Evolutionary conservation across 2,888 invertebrate genomes (phyloP), one percentile per base, ranked within the genome.

Genomic region (Drosophila quasianomalipes): DNA sequence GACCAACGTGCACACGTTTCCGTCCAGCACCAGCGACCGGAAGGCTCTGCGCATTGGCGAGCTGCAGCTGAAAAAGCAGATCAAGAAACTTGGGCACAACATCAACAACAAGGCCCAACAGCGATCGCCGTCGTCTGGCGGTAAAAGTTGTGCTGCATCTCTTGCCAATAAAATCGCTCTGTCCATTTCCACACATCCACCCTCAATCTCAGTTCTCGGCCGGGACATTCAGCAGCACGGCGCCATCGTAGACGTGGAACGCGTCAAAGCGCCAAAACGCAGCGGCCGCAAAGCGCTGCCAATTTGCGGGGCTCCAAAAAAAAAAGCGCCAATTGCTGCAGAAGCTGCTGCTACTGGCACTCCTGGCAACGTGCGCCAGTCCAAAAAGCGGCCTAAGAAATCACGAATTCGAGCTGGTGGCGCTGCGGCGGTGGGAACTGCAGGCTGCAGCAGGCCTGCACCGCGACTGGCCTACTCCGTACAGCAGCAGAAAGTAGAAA

Each of bases 1-100:
- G 19, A 7, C 73, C 22, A 77, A 83, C 52, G 75, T 89, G 19
- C 79, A 74, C 51, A 83, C 87, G 7, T 84, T 49, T 51, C 71
- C 84, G 16, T 55, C 72, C 28, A 55, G 10, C 22, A 58, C 31
- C n/a, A 65, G 7, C 30, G 33, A 60, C 51, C 77, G 74, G 41
- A 79, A 70, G 19, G 22, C 53, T 19, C 4, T 26, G 26, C 77
- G 77, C n/a, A 74, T 85, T 53, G 84, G 83, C 9, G 83, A 76
- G 31, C 54, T 80, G 16, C 75, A 78, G 35, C 28, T 81, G 7
- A 85, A 71, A 60, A 77, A 68, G 49, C 74, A 66, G 19, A 47
- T 69, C 0, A 85, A 85, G 71, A 85, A 78, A 49, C 49, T 73
- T 7, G 70, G 77, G 37, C 54, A 63, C 5, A 75, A 57, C 16